Conservation (phyloP, 2,888 invertebrate genomes). For the Apocheima hispidaria region DNA sequence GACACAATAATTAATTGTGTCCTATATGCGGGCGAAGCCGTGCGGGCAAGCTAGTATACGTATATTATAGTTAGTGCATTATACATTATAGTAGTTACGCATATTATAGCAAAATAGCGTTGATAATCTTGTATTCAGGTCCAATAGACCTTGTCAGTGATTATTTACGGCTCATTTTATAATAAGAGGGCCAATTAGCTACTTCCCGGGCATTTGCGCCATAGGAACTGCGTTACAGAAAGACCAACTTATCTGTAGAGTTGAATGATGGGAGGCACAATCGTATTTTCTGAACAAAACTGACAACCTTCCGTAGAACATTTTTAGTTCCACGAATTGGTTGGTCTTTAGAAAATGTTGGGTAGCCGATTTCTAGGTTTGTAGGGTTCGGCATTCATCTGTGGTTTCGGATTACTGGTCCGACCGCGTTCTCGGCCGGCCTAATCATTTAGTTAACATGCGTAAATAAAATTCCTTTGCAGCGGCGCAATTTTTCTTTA, state of each 20-base stretch:
- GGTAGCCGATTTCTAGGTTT: conserved; percentile 43
- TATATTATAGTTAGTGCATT: no score
- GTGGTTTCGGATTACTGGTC: no score
- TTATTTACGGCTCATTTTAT: conserved; percentile 52
- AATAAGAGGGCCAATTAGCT: conserved; percentile 48
- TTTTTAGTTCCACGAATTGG: background rate
- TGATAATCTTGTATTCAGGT: conserved; percentile 45
- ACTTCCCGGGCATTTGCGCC: conserved; percentile 50
- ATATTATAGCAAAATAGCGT: conserved; percentile 37
- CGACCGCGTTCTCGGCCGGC: conserved; percentile 37
- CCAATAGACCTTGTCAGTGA: conserved; percentile 50
- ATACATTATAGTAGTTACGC: no score
- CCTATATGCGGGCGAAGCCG: no score
- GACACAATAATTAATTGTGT: no score
- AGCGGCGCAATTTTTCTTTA: background rate
- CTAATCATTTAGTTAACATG: conserved; percentile 30
- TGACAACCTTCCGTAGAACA: no score
- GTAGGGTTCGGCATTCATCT: conserved; percentile 38
- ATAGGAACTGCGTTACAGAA: conserved; percentile 45
- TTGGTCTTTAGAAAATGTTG: conserved; percentile 25
- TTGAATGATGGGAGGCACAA: no score
- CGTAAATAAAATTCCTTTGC: background rate
- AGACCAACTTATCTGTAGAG: no score
- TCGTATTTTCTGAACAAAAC: no score
- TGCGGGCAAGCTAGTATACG: no score